These are phyloP conservation scores for Sinella curviseta DNA, from an alignment of 1,140 invertebrate genomes.

Conservation along the genomic window DNA sequence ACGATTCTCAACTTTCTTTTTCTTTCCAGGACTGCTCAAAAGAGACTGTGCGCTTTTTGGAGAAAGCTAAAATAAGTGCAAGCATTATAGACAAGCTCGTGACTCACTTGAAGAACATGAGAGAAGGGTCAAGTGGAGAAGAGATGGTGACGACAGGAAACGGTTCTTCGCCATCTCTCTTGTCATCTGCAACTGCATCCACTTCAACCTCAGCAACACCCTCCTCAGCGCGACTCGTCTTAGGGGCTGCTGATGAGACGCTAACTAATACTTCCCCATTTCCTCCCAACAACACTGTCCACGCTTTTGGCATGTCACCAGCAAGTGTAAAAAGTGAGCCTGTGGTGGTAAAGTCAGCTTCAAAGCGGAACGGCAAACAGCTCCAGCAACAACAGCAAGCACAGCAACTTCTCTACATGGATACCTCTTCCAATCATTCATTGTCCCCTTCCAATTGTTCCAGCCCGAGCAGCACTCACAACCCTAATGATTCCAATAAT, in stretches of 20 bases:
- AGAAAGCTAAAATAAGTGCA: constrained; percentile 33
- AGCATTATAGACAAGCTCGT: constrained; percentile 36
- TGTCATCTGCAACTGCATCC: background rate
- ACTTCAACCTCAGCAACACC: background rate
- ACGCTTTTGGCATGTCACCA: constrained; percentile 19
- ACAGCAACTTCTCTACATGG: constrained; percentile 7
- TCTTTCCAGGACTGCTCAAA: constrained; percentile 37
- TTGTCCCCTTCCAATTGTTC: constrained; percentile 28
- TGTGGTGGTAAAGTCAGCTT: background rate
- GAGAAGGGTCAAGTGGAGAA: constrained; percentile 6
- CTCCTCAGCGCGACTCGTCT: background rate
- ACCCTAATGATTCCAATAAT: constrained; percentile 37
- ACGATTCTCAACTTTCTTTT: no score
- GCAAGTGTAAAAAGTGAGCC: constrained; percentile 6
- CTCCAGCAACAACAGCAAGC: background rate
- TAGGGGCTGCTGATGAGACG: background rate
- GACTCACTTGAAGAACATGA: constrained; percentile 30
- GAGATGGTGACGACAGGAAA: background rate
- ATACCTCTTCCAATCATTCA: constrained; percentile 16
- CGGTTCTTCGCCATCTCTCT: background rate
- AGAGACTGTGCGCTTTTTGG: constrained; percentile 35
- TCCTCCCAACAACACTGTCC: constrained; percentile 13
- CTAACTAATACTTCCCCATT: background rate
- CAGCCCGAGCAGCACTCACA: constrained; percentile 28
- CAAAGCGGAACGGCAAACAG: constrained; percentile 8